These are phyloP conservation scores for Arvicola amphibius DNA, from an alignment of 2,797 vertebrate genomes.

Conservation along the genomic window DNA sequence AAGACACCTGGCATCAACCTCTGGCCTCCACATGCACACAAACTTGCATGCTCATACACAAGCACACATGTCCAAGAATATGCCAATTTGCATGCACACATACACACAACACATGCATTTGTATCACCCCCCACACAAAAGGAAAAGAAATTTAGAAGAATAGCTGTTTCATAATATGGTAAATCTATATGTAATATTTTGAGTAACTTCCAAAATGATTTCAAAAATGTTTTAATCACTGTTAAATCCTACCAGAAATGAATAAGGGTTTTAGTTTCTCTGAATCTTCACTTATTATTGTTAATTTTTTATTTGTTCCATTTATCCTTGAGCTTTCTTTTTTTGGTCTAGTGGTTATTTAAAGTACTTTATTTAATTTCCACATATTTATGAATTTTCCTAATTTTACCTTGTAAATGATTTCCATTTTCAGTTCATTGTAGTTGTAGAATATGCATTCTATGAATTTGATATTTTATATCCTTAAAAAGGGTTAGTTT, in stretches of 20 bases:
- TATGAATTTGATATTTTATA: not conserved
- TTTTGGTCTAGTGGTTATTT: not conserved
- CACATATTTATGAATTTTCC: not conserved
- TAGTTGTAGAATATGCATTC: not conserved
- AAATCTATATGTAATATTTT: slow-evolving; percentile 20
- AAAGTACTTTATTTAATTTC: not conserved
- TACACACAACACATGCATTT: not conserved
- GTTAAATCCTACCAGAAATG: not conserved
- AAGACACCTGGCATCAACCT: not conserved
- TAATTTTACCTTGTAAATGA: not conserved
- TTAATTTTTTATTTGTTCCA: slow-evolving; percentile 3
- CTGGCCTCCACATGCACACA: not conserved
- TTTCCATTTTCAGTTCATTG: not conserved
- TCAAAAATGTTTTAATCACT: slow-evolving; percentile 14
- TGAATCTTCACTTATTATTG: not conserved
- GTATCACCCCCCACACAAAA: not conserved
- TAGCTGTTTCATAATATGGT: not conserved
- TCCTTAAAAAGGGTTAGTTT: not conserved
- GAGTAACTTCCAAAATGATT: slow-evolving; percentile 26
- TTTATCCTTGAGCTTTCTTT: not conserved
- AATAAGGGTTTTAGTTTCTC: slow-evolving; percentile 21
- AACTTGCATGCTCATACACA: not conserved
- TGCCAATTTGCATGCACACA: not conserved
- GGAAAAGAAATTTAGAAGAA: not conserved
- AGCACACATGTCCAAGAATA: not conserved